Conservation (phyloP, 2,888 invertebrate genomes). For the Agonopterix heracliana region DNA sequence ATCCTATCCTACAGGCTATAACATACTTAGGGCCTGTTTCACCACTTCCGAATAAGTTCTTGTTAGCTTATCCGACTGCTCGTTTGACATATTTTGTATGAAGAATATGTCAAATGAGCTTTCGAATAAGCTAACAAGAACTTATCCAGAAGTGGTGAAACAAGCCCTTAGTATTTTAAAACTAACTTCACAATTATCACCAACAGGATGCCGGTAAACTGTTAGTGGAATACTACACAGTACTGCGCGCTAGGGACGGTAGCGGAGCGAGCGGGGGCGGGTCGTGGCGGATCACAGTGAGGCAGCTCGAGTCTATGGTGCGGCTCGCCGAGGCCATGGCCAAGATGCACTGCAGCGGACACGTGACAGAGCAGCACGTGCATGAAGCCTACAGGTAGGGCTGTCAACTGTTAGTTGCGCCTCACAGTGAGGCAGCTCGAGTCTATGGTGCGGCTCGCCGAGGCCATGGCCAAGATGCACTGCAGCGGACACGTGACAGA, state of each 20-base stretch:
- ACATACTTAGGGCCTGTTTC: too few species aligned
- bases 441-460: conserved; percentile 93
- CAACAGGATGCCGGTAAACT: conserved; percentile 85
- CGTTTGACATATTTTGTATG: too few species aligned
- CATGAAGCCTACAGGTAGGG: conserved; percentile 78
- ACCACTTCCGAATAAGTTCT: too few species aligned
- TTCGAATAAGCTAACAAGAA: too few species aligned
- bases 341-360: conserved; percentile 94
- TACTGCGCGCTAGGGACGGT: conserved; percentile 89
- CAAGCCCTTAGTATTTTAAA: too few species aligned
- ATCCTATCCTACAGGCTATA: too few species aligned
- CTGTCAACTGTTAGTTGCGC: too few species aligned
- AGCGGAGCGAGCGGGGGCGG: conserved; percentile 76
- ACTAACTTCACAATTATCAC: neutral
- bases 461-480: conserved; percentile 97
- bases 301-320: conserved; percentile 89
- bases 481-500: conserved; percentile 92
- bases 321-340: conserved; percentile 98
- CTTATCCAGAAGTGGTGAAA: too few species aligned
- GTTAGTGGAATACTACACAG: conserved; percentile 92
- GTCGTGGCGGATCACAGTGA: conserved; percentile 97
- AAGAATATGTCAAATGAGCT: too few species aligned
- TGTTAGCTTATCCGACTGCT: too few species aligned
- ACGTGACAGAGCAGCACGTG: conserved; percentile 91
- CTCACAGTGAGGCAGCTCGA: conserved; percentile 94